These are phyloP conservation scores for Halictus rubicundus DNA, from an alignment of 1,140 invertebrate genomes.

Conservation along the genomic window DNA sequence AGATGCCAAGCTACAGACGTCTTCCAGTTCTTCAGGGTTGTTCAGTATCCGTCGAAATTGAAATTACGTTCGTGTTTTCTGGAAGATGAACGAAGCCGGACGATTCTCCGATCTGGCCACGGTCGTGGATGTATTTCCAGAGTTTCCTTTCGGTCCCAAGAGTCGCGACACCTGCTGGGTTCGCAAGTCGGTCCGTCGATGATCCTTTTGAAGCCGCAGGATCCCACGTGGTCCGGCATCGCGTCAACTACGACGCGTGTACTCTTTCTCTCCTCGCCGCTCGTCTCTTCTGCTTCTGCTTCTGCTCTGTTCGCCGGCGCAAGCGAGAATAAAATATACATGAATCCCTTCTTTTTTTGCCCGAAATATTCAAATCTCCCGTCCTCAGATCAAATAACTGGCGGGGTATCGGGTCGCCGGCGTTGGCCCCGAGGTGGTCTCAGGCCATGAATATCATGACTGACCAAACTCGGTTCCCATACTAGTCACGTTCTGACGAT, in stretches of 20 bases:
- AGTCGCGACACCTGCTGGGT: not conserved
- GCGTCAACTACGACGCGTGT: not conserved
- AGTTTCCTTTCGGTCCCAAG: slow-evolving; percentile 18
- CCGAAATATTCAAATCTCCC: slow-evolving; percentile 78
- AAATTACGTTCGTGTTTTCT: no score
- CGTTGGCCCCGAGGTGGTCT: slow-evolving; percentile 74
- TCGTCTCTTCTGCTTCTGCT: no score
- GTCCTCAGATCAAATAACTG: slow-evolving; percentile 77
- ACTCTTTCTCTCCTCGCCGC: no score
- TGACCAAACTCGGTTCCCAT: slow-evolving; percentile 75
- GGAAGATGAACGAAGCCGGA: no score
- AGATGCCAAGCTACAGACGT: no score
- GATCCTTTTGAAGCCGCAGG: slow-evolving; percentile 44
- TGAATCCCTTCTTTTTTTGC: slow-evolving; percentile 71
- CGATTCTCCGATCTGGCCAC: no score
- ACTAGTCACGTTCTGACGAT: slow-evolving; percentile 67
- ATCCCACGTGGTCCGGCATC: not conserved
- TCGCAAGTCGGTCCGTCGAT: slow-evolving; percentile 13
- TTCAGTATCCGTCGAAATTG: no score
- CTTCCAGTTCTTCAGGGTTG: no score
- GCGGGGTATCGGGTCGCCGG: slow-evolving; percentile 69
- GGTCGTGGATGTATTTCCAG: not conserved
- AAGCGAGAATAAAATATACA: slow-evolving; percentile 78
- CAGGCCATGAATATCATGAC: slow-evolving; percentile 81
- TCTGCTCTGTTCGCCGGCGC: slow-evolving; percentile 10